Evolutionary conservation across 1,140 invertebrate species (phyloP).

Genomic region (Ceratoteleas bidentatus): DNA sequence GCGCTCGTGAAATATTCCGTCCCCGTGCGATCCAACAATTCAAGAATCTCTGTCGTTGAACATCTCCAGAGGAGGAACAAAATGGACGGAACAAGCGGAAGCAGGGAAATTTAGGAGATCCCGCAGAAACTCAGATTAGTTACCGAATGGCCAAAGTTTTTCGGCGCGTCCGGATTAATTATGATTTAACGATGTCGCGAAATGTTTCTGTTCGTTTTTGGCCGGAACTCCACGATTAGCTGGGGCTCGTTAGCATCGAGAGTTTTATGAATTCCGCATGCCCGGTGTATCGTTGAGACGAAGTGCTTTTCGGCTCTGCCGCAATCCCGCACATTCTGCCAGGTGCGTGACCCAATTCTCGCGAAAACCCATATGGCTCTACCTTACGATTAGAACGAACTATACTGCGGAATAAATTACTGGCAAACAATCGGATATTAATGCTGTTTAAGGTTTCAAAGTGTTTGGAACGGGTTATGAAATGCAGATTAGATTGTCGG

Average conservation of each 20-base stretch:
- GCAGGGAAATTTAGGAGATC: slow-evolving; percentile 3
- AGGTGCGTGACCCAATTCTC: slow-evolving; percentile 34
- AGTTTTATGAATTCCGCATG: slow-evolving; percentile 5
- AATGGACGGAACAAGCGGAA: neutral
- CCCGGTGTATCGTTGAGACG: slow-evolving; percentile 9
- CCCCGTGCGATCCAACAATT: slow-evolving; percentile 63
- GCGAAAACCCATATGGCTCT: slow-evolving; percentile 18
- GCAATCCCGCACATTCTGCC: slow-evolving; percentile 7
- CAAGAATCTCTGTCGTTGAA: slow-evolving; percentile 66
- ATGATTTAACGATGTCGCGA: slow-evolving; percentile 19
- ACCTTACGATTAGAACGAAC: slow-evolving; percentile 36
- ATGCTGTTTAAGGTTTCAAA: slow-evolving; percentile 15
- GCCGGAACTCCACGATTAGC: too few species aligned
- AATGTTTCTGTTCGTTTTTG: too few species aligned
- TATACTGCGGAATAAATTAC: slow-evolving; percentile 35
- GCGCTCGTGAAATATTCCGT: slow-evolving; percentile 71
- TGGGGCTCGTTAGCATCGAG: neutral
- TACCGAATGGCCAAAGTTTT: slow-evolving; percentile 33
- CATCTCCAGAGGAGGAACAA: neutral
- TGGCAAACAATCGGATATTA: slow-evolving; percentile 25
- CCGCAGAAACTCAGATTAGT: neutral
- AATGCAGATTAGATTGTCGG: neutral
- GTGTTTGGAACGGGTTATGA: slow-evolving; percentile 17
- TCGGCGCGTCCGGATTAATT: slow-evolving; percentile 30
- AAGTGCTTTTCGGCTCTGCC: slow-evolving; percentile 15